Evolutionary conservation across 2,797 vertebrate genomes (phyloP), one percentile per base, ranked within the genome.

Genomic region (Margarornis squamiger): DNA sequence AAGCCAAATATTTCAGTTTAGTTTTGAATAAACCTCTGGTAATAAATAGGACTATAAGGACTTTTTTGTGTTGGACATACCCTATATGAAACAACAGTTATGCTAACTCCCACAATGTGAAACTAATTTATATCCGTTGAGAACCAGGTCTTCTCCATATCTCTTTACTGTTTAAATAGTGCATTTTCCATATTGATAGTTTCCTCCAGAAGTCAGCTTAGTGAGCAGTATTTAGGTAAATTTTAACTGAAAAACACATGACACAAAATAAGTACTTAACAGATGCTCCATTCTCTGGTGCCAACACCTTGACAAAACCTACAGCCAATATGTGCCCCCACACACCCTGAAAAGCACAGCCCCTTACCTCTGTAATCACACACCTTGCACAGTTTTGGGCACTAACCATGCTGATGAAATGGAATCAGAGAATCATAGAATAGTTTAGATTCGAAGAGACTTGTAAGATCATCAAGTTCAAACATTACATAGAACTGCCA

Each of bases 321-420:
- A 10, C 2, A 54, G 14, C 52, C 10, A 49, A 3, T 5, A 39
- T 12, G 41, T 22, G 10, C 8, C 7, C 29, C 14, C 2, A 3
- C 5, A 23, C 51, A 7, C 5, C 29, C 30, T 7, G 3, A 54
- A 32, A 65, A 30, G 15, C 3, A 7, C 5, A 18, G 23, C 23
- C 18, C 49, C 71, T 63, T 16, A n/a, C 30, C 10, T 2, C 41
- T 30, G 41, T 59, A 21, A 38, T 18, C 38, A 45, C n/a, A 26
- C 4, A n/a, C 8, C 4, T 29, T 45, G 8, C 45, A 63, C 20
- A 27, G 38, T 14, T 91, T 78, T 63, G 32, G 30, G 54, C 29
- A 4, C 5, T 16, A 27, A 10, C 48, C 1, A 1, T 21, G 49
- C 7, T 16, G n/a, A 70, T 30, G 32, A 21, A 76, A 43, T 30